Evolutionary conservation across 2,113 vertebrate genomes (phyloP).

Genomic region (Sapajus apella): DNA sequence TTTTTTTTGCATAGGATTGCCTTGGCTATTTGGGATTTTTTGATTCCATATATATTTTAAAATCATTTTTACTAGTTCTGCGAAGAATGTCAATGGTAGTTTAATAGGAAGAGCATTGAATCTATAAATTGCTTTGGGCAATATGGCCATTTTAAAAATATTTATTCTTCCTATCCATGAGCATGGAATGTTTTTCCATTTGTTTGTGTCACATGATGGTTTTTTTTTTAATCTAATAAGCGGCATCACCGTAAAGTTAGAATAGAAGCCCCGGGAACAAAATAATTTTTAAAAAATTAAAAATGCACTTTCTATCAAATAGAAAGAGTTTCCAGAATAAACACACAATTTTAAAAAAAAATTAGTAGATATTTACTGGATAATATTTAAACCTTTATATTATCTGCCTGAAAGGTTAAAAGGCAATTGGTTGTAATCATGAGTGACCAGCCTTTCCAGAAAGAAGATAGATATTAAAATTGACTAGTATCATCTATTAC

Average conservation of each 20-base stretch:
- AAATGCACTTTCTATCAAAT: background rate
- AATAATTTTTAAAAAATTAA: background rate
- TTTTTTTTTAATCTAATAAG: constrained; percentile 14
- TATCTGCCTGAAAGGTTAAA: background rate
- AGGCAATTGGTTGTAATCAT: background rate
- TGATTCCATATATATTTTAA: too few relatives aligned
- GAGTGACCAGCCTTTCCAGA: background rate
- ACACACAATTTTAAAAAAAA: background rate
- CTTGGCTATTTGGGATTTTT: too few relatives aligned
- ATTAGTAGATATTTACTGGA: background rate
- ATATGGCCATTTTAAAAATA: too few relatives aligned
- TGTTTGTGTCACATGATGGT: background rate
- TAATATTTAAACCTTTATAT: background rate
- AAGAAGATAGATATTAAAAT: background rate
- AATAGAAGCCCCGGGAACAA: background rate
- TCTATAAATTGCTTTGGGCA: too few relatives aligned
- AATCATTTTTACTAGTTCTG: too few relatives aligned
- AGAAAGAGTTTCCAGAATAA: background rate
- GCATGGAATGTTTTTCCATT: too few relatives aligned
- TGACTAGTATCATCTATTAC: background rate
- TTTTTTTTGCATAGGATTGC: too few relatives aligned
- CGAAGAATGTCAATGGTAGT: too few relatives aligned
- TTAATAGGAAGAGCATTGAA: too few relatives aligned
- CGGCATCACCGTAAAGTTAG: background rate
- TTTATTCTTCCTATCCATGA: too few relatives aligned